phyloP scores from a whole-genome alignment of 2,797 vertebrate genomes.

The Lemur catta region DNA sequence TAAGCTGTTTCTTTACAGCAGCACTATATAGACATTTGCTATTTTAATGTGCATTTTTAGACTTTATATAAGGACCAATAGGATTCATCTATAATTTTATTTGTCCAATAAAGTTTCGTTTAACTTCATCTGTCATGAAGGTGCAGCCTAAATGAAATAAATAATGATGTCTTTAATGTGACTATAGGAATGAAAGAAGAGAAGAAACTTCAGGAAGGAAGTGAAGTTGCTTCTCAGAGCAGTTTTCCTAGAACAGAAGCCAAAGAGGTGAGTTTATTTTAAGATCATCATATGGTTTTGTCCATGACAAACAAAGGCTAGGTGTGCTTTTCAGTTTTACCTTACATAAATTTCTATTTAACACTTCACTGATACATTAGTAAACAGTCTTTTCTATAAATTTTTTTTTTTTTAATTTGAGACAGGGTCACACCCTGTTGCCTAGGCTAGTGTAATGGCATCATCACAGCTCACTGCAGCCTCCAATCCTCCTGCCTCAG shows the following conservation, averaged over 20 bases:
- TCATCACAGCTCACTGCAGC: too few species aligned
- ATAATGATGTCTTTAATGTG: background rate
- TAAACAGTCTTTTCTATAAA: background rate
- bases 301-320: background rate
- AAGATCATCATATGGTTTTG: background rate
- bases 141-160: background rate
- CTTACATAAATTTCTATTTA: background rate
- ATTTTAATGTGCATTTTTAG: background rate
- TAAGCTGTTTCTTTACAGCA: background rate
- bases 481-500: too few species aligned
- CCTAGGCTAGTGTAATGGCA: too few species aligned
- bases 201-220: slow-evolving; percentile 76
- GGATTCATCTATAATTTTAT: background rate
- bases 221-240: slow-evolving; percentile 66
- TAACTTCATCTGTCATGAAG: background rate
- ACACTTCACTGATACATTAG: background rate
- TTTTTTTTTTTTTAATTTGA: too few species aligned
- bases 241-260: slow-evolving; percentile 5
- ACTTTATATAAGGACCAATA: background rate
- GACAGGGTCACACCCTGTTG: too few species aligned
- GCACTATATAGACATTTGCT: background rate
- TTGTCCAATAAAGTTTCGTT: slow-evolving; percentile 8
- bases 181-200: slow-evolving; percentile 81
- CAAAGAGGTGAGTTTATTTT: slow-evolving; percentile 76
- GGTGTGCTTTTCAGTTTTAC: background rate